These are phyloP conservation scores for Psylliodes chrysocephalus DNA, from an alignment of 2,888 invertebrate genomes.

Conservation along the genomic window DNA sequence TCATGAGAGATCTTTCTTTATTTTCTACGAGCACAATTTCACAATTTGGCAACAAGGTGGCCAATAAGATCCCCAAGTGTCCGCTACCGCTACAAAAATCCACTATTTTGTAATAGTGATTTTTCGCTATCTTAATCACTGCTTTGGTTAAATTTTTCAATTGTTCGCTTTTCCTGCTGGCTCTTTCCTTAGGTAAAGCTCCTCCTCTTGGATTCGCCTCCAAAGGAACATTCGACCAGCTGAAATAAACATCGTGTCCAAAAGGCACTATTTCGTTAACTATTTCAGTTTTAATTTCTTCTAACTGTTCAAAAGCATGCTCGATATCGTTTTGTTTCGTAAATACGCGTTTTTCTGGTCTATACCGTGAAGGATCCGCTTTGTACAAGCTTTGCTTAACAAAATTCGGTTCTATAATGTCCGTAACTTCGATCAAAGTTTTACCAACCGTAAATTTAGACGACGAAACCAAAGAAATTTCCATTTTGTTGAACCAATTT, in stretches of 20 bases:
- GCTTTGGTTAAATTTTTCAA: conserved; percentile 85
- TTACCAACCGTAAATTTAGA: conserved; percentile 35
- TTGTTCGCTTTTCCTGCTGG: conserved; percentile 85
- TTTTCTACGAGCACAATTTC: conserved; percentile 88
- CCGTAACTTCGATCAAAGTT: background rate
- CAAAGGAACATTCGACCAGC: conserved; percentile 79
- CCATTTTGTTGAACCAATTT: conserved; percentile 71
- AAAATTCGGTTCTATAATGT: conserved; percentile 53
- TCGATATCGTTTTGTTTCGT: conserved; percentile 83
- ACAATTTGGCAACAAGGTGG: conserved; percentile 81
- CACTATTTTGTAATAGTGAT: conserved; percentile 73
- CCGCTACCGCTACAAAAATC: conserved; percentile 97
- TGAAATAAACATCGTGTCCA: conserved; percentile 65
- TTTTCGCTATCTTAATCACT: conserved; percentile 73
- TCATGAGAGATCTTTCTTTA: conserved; percentile 84
- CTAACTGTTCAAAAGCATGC: conserved; percentile 67
- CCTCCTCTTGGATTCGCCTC: conserved; percentile 83
- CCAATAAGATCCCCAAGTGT: conserved; percentile 88
- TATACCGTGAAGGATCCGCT: conserved; percentile 80
- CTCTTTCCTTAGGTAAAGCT: conserved; percentile 78
- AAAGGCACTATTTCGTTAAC: conserved; percentile 59
- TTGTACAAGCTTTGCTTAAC: conserved; percentile 78
- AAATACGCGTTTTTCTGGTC: conserved; percentile 76
- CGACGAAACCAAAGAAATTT: conserved; percentile 34
- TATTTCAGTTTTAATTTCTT: conserved; percentile 64